Conservation (phyloP, 2,888 invertebrate genomes). For the Catocala fraxini region DNA sequence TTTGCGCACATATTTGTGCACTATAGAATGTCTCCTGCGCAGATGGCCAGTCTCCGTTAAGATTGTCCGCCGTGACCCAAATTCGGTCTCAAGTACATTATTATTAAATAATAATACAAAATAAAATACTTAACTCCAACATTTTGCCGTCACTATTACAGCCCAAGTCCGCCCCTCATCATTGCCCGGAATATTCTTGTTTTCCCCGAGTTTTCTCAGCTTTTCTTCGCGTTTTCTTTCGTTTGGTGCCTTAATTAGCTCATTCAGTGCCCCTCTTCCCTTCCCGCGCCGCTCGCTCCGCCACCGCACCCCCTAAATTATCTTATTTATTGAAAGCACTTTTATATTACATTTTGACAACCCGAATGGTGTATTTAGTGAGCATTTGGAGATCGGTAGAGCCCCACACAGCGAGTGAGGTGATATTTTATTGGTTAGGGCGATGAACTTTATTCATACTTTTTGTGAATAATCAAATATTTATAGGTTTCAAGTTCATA, state of each 20-base stretch:
- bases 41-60: too few species aligned
- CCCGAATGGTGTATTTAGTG: constrained; percentile 74
- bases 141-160: constrained; percentile 3
- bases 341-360: constrained; percentile 80
- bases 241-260: constrained; percentile 85
- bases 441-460: constrained; percentile 48
- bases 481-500: constrained; percentile 39
- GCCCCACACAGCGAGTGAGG: constrained; percentile 44
- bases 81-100: too few species aligned
- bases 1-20: too few species aligned
- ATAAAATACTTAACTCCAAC: neutral
- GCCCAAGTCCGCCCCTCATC: constrained; percentile 59
- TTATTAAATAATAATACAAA: neutral
- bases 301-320: constrained; percentile 70
- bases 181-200: constrained; percentile 82
- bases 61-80: too few species aligned
- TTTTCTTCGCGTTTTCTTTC: constrained; percentile 86
- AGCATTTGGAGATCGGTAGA: constrained; percentile 63
- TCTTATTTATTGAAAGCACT: constrained; percentile 85
- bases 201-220: constrained; percentile 84
- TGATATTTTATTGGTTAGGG: constrained; percentile 56
- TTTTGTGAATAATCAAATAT: constrained; percentile 49
- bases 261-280: constrained; percentile 75
- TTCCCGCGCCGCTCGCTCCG: constrained; percentile 48
- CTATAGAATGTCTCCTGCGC: too few species aligned